These are phyloP conservation scores for Rhinopithecus roxellana DNA, from an alignment of 2,113 vertebrate genomes.

Conservation along the genomic window DNA sequence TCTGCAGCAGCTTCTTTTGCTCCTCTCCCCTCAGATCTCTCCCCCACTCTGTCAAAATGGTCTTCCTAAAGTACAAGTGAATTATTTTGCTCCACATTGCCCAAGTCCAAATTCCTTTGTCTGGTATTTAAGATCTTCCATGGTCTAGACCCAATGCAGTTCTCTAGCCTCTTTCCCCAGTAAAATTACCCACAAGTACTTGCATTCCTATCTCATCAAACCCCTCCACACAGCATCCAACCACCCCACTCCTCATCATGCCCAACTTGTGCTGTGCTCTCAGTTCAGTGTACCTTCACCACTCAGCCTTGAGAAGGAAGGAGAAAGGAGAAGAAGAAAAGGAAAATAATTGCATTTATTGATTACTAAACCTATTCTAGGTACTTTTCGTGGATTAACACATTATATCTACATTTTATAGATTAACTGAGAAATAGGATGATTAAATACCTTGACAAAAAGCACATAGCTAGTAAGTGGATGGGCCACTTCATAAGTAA, in stretches of 20 bases:
- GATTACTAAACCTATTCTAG: not conserved
- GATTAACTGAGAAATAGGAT: not conserved
- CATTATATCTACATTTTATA: slow-evolving; percentile 16
- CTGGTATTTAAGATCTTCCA: not conserved
- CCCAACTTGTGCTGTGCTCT: not conserved
- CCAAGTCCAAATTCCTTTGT: not conserved
- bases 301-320: not conserved
- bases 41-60: not conserved
- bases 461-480: not conserved
- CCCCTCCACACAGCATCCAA: not conserved
- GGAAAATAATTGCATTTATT: not conserved
- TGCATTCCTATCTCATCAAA: not conserved
- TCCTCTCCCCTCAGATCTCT: not conserved
- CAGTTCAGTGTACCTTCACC: not conserved
- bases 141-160: not conserved
- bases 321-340: not conserved
- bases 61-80: not conserved
- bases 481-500: slow-evolving; percentile 21
- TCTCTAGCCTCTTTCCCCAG: not conserved
- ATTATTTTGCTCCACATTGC: not conserved
- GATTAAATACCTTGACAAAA: slow-evolving; percentile 47
- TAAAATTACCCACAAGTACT: not conserved
- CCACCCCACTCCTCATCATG: not conserved
- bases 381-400: not conserved
- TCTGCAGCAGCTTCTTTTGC: not conserved